Percentiles rank a stretch among this genome's conserved stretches.
Conservation (phyloP, 2,797 vertebrate species). For the Hippopotamyrus pictus region DNA sequence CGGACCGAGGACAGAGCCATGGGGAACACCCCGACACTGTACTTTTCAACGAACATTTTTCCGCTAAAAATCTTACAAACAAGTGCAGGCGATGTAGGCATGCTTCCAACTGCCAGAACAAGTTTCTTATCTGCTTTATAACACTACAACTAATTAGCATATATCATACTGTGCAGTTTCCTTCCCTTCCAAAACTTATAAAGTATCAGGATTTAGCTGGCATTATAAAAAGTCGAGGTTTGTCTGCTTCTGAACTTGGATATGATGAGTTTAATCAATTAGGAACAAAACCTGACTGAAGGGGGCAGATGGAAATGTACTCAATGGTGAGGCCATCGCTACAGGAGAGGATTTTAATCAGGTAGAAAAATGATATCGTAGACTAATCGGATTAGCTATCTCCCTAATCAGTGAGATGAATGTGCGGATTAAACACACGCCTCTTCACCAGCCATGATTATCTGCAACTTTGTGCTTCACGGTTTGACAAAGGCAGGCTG, state of each 20-base stretch:
- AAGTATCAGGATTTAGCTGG: neutral
- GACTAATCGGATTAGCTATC: neutral
- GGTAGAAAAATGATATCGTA: neutral
- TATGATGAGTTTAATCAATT: conserved; percentile 1
- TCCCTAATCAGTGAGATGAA: neutral
- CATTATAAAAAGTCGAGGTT: neutral
- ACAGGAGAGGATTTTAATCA: neutral
- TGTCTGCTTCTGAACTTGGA: neutral
- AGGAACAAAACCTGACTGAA: conserved; percentile 1
- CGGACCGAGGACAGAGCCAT: neutral
- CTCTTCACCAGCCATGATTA: neutral
- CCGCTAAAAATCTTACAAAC: neutral
- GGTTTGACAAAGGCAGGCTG: neutral
- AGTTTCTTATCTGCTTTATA: neutral
- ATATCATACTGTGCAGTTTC: neutral
- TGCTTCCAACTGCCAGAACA: neutral
- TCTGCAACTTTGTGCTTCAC: neutral
- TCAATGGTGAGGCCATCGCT: neutral
- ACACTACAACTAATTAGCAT: neutral
- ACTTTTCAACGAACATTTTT: neutral
- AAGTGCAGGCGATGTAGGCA: neutral
- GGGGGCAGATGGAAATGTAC: neutral
- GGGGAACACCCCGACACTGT: neutral
- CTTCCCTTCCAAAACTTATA: neutral
- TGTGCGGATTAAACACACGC: neutral